Percentiles rank a stretch among this genome's conserved stretches.
Conservation (phyloP, 2,888 invertebrate genomes). For the Drosophila neotestacea region DNA sequence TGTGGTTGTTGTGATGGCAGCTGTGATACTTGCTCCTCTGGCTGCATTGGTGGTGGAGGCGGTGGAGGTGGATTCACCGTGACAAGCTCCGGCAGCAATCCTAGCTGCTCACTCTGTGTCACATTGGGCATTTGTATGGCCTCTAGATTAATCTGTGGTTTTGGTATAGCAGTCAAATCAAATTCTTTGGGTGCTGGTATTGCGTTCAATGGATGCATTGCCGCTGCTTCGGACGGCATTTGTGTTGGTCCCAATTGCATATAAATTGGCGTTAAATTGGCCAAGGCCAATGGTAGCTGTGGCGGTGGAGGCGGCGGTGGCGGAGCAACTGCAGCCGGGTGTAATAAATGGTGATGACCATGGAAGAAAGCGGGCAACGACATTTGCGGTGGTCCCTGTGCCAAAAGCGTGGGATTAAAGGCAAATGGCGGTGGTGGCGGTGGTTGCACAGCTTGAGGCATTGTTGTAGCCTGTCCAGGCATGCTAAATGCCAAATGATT, state of each 20-base stretch:
- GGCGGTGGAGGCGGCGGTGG: constrained; percentile 82
- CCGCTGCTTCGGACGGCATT: constrained; percentile 61
- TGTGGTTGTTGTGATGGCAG: constrained; percentile 27
- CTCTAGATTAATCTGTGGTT: constrained; percentile 87
- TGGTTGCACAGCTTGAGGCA: constrained; percentile 57
- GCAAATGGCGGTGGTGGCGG: constrained; percentile 71
- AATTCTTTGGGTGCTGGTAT: constrained; percentile 88
- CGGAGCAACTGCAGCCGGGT: constrained; percentile 77
- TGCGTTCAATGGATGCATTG: constrained; percentile 87
- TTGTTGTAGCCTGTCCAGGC: constrained; percentile 32
- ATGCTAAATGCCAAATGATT: constrained; percentile 64
- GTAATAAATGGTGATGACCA: constrained; percentile 73
- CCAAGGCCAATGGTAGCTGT: constrained; percentile 73
- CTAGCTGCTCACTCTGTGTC: constrained; percentile 48
- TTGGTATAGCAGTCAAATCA: constrained; percentile 87
- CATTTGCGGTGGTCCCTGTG: constrained; percentile 80
- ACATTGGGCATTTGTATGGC: constrained; percentile 86
- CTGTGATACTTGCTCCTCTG: constrained; percentile 44
- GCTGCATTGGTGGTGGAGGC: constrained; percentile 63
- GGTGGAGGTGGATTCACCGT: constrained; percentile 65
- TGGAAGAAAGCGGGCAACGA: constrained; percentile 69
- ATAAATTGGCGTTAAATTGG: constrained; percentile 83
- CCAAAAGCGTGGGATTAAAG: constrained; percentile 67
- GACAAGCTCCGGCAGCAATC: constrained; percentile 57
- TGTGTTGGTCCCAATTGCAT: constrained; percentile 83